Percentiles rank a stretch among this genome's conserved stretches.
phyloP scores from a whole-genome alignment of 92 coral and sea anemone species.

The Porites rus region DNA sequence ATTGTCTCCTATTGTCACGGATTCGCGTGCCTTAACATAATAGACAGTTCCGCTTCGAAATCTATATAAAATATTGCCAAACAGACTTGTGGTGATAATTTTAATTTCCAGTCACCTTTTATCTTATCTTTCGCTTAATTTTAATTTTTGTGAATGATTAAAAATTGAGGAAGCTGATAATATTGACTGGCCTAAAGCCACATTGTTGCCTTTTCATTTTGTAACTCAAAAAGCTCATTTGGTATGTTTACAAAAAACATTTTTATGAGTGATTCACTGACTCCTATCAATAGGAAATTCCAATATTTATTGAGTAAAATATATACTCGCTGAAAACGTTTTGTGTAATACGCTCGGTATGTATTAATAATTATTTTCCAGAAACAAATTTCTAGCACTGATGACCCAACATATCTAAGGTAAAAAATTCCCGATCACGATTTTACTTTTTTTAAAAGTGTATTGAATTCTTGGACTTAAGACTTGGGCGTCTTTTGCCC shows the following conservation, averaged over 20 bases:
- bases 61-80: neutral
- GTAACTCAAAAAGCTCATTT: neutral
- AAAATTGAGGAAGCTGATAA: neutral
- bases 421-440: neutral
- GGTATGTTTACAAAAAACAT: constrained; percentile 1
- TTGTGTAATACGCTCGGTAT: too few relatives aligned
- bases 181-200: neutral
- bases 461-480: too few relatives aligned
- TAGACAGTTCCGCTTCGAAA: neutral
- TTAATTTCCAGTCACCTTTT: constrained; percentile 27
- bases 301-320: neutral
- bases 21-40: constrained; percentile 2
- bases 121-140: constrained; percentile 9
- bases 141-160: neutral
- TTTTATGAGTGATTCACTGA: neutral
- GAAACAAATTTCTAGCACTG: too few relatives aligned
- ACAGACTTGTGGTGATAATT: constrained; percentile 38
- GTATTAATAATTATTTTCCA: too few relatives aligned
- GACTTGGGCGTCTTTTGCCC: too few relatives aligned
- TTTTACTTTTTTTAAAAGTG: neutral
- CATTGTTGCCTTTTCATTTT: neutral
- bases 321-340: too few relatives aligned
- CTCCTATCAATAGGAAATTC: neutral
- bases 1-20: neutral
- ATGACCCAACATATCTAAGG: neutral